Evolutionary conservation across 2,113 vertebrate genomes (phyloP).

Genomic region (Eulemur macaco): DNA sequence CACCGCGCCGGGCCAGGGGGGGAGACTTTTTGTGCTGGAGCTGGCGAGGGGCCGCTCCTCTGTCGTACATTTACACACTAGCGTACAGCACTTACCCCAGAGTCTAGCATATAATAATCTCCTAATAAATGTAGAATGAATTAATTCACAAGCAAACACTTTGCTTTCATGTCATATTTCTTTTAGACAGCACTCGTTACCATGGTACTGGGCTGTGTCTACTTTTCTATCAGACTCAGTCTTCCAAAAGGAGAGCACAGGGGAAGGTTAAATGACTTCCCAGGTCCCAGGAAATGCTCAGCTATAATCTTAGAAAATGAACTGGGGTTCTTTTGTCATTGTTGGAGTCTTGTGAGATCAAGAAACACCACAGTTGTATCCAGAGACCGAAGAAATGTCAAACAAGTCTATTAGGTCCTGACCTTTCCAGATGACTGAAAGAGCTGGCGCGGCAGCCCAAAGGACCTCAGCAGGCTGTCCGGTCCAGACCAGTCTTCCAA

Average conservation of each 20-base stretch:
- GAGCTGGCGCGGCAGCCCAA: background rate
- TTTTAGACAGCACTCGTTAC: background rate
- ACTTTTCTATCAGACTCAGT: background rate
- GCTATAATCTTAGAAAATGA: background rate
- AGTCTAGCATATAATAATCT: background rate
- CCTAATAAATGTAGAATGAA: background rate
- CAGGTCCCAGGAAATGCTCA: no score
- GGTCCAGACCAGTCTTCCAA: background rate
- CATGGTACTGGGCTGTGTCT: no score
- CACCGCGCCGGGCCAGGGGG: no score
- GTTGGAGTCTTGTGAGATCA: background rate
- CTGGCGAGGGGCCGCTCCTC: background rate
- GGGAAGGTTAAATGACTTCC: background rate
- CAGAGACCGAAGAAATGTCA: background rate
- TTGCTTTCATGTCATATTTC: background rate
- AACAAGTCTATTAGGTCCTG: background rate
- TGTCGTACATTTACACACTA: no score
- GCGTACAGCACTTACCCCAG: no score
- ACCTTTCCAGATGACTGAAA: background rate
- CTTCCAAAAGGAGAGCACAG: background rate
- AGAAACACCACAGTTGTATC: background rate
- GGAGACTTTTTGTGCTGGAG: background rate
- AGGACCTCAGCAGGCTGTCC: fast-evolving
- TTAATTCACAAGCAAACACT: background rate
- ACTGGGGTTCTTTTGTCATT: background rate